Base-by-base conservation (phyloP, 2,888 invertebrate species). In the Creontiades dilutus region DNA sequence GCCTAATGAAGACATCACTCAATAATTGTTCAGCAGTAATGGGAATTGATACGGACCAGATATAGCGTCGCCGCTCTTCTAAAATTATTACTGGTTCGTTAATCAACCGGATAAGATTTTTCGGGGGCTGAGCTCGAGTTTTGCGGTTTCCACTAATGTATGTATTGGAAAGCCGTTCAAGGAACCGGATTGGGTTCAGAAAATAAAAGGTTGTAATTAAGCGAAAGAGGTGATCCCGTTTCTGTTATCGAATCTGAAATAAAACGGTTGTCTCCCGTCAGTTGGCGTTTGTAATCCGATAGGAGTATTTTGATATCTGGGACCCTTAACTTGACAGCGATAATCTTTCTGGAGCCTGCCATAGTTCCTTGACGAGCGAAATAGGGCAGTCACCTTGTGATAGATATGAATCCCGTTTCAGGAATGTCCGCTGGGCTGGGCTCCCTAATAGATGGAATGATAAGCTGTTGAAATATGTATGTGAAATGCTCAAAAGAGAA, bases 231-330 rank as follows among this genome's bases (percentile, higher is more conserved):
- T 12, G 7, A 23, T 19, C 68, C 61, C 61, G 61, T 61, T 52
- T 61, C 19, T 61, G 9, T 68, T 27, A 68, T 68, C 68, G 68
- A 11, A 68, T 23, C 23, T 7, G 68, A 68, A 68, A 23, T 68
- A 68, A 68, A 23, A 5, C n/a, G 57, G 57, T 23, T 68, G 68
- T 68, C 23, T 68, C 68, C 68, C 23, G 19, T 13, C 27, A 68
- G 68, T 68, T 61, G 61, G 61, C 61, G 61, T 61, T 68, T 23
- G 27, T 23, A 68, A 68, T 68, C 68, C 19, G 68, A 68, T 68
- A 68, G 68, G 23, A 5, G 68, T 23, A 68, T 68, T 68, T 68
- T 68, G 68, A 68, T 23, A 68, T 23, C 23, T 23, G 68, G 68
- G 19, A 23, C 68, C 23, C 23, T 23, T 4, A 19, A 68, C 27